Evolutionary conservation across 2,888 invertebrate genomes (phyloP).

Genomic region (Stenurella melanura): DNA sequence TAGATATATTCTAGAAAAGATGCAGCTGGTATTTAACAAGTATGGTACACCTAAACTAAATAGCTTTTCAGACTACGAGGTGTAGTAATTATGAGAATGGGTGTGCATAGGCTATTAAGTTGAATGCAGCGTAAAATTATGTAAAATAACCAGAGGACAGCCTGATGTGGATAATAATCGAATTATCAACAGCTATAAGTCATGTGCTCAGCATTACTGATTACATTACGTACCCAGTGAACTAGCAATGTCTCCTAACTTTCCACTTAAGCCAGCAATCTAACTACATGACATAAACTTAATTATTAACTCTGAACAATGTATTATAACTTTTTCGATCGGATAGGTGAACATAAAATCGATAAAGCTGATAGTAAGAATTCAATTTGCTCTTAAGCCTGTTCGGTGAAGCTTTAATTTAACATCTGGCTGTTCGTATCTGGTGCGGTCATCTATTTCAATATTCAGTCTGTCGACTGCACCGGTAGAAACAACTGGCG

Average conservation of each 20-base stretch:
- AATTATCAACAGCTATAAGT: constrained; percentile 38
- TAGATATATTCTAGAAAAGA: too few relatives aligned
- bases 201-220: constrained; percentile 38
- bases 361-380: neutral
- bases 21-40: too few relatives aligned
- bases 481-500: too few relatives aligned
- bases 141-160: constrained; percentile 38
- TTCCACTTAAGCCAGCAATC: constrained; percentile 33
- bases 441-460: too few relatives aligned
- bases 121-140: constrained; percentile 31
- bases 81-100: constrained; percentile 13
- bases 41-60: too few relatives aligned
- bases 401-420: too few relatives aligned
- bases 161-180: constrained; percentile 39
- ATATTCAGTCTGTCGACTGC: too few relatives aligned
- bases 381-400: neutral
- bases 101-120: constrained; percentile 11
- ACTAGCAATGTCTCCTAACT: constrained; percentile 38
- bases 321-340: constrained; percentile 15
- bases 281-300: constrained; percentile 30
- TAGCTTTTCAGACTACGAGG: neutral
- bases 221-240: constrained; percentile 36
- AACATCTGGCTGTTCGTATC: too few relatives aligned
- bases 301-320: constrained; percentile 29
- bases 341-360: constrained; percentile 7